phyloP scores from a whole-genome alignment of 2,797 vertebrate species.

The Paedocypris micromegethes region DNA sequence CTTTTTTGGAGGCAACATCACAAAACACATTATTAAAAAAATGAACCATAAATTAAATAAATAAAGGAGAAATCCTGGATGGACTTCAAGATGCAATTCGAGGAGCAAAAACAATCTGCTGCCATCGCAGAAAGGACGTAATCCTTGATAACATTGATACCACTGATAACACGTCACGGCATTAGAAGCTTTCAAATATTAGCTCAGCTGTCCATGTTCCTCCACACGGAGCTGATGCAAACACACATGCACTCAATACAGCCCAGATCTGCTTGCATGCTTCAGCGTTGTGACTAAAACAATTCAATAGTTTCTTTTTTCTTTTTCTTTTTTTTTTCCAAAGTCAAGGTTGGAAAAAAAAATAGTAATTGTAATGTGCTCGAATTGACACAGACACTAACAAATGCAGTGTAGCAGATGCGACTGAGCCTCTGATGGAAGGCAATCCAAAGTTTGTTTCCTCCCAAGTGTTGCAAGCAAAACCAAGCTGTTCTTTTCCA shows the following conservation, averaged over 20 bases:
- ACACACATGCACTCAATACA: conserved; percentile 16
- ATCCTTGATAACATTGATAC: conserved; percentile 44
- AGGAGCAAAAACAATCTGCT: conserved; percentile 1
- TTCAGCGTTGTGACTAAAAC: conserved; percentile 1
- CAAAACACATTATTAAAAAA: no score
- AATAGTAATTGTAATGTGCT: neutral
- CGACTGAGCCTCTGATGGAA: conserved; percentile 18
- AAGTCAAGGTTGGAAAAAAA: conserved; percentile 12
- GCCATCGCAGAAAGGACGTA: conserved; percentile 8
- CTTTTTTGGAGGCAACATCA: no score
- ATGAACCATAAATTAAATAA: no score
- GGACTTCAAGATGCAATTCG: neutral
- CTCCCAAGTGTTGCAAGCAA: conserved; percentile 22
- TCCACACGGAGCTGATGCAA: no score
- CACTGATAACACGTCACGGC: conserved; percentile 49
- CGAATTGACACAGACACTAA: conserved; percentile 11
- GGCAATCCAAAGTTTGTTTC: conserved; percentile 10
- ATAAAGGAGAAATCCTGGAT: no score
- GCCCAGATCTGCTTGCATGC: neutral
- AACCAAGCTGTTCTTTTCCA: conserved; percentile 27
- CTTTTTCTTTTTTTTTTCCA: no score
- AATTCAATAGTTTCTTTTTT: no score
- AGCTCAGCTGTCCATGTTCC: conserved; percentile 67
- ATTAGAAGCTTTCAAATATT: conserved; percentile 64
- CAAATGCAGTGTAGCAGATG: conserved; percentile 24